Evolutionary conservation across 2,113 vertebrate genomes (phyloP).

Genomic region (Vidua macroura): DNA sequence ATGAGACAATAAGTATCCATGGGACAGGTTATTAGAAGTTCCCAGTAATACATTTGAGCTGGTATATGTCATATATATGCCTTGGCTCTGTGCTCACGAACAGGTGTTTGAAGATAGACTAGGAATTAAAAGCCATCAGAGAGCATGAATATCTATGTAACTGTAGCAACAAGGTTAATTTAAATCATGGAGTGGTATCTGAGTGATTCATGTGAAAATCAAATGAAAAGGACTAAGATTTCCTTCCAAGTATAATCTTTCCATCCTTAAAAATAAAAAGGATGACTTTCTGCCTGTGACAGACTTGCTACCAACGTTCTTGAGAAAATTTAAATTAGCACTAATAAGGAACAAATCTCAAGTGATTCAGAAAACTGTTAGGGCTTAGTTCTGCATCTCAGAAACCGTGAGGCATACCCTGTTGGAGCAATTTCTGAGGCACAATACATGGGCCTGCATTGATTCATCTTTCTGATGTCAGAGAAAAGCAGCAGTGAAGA

Average conservation of each 20-base stretch:
- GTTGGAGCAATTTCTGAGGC: not conserved
- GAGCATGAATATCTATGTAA: not conserved
- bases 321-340: constrained; percentile 1
- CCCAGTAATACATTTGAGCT: not conserved
- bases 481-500: not conserved
- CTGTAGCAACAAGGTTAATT: not conserved
- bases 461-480: not conserved
- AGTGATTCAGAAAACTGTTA: constrained; percentile 1
- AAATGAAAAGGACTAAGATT: not conserved
- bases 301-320: not conserved
- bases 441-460: not conserved
- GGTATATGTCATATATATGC: not conserved
- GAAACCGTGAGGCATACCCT: not conserved
- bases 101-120: not conserved
- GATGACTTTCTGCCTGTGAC: not conserved
- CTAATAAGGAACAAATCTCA: constrained; percentile 15
- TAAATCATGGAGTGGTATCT: not conserved
- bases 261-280: not conserved
- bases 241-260: not conserved
- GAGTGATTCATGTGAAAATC: not conserved
- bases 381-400: constrained; percentile 11
- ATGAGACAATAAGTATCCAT: not conserved
- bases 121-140: not conserved
- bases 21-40: not conserved
- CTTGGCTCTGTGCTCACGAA: not conserved